Percentiles rank a stretch among this genome's conserved stretches.
phyloP scores from a whole-genome alignment of 2,113 vertebrate genomes.

The Mungos mungo region DNA sequence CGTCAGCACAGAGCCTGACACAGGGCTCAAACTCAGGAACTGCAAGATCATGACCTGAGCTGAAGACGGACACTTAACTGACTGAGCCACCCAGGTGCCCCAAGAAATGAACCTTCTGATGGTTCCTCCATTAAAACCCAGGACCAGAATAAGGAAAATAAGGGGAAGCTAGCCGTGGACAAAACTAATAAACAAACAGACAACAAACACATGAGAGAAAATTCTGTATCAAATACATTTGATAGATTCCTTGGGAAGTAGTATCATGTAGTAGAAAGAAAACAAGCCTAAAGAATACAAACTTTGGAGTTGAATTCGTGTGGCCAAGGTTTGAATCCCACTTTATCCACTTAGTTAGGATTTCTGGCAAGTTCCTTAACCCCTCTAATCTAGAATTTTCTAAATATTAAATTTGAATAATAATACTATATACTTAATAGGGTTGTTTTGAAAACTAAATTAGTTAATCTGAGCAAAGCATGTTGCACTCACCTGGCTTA shows the following conservation, averaged over 20 bases:
- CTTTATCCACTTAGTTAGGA: background rate
- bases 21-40: too few species aligned
- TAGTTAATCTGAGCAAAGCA: background rate
- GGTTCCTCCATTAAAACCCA: background rate
- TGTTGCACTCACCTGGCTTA: background rate
- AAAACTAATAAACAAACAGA: background rate
- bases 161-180: background rate
- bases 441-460: conserved; percentile 43
- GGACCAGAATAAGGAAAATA: conserved; percentile 23
- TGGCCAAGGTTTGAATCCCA: background rate
- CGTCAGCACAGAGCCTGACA: too few species aligned
- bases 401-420: background rate
- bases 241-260: background rate
- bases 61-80: too few species aligned
- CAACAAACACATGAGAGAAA: background rate
- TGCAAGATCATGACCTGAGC: too few species aligned
- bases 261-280: background rate
- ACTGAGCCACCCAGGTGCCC: too few species aligned
- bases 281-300: background rate
- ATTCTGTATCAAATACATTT: background rate
- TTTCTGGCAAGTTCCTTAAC: conserved; percentile 49
- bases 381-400: background rate
- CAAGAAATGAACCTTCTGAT: background rate
- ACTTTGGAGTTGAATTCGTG: background rate
- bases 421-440: conserved; percentile 27